Evolutionary conservation across 2,113 vertebrate species (phyloP).

Genomic region (Acanthisitta chloris): DNA sequence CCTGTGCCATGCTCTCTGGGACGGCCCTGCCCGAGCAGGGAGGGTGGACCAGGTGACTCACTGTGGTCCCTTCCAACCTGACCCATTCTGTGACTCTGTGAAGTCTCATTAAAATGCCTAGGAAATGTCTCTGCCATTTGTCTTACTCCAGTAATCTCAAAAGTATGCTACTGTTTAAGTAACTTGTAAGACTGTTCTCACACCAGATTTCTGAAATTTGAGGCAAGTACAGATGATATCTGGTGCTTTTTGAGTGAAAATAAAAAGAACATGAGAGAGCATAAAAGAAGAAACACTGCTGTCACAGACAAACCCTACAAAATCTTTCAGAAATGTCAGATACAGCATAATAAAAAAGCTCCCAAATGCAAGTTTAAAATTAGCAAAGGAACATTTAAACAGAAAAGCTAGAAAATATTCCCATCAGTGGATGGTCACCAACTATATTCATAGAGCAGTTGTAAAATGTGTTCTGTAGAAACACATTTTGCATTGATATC

Average conservation of each 20-base stretch:
- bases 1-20: too few species aligned
- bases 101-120: not conserved
- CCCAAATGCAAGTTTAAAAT: not conserved
- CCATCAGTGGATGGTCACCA: not conserved
- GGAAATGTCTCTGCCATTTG: not conserved
- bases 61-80: too few species aligned
- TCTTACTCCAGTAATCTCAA: not conserved
- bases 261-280: not conserved
- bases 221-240: not conserved
- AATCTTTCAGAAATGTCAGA: not conserved
- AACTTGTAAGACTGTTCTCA: not conserved
- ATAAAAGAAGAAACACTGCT: not conserved
- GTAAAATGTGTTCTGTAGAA: not conserved
- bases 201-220: not conserved
- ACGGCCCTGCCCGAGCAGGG: too few species aligned
- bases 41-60: too few species aligned
- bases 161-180: not conserved
- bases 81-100: too few species aligned
- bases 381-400: not conserved
- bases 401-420: not conserved
- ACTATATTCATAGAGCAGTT: not conserved
- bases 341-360: not conserved
- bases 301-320: not conserved
- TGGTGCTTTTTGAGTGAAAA: not conserved
- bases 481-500: not conserved